Conservation (phyloP, 1,140 invertebrate genomes). For the Neelides sp. region DNA sequence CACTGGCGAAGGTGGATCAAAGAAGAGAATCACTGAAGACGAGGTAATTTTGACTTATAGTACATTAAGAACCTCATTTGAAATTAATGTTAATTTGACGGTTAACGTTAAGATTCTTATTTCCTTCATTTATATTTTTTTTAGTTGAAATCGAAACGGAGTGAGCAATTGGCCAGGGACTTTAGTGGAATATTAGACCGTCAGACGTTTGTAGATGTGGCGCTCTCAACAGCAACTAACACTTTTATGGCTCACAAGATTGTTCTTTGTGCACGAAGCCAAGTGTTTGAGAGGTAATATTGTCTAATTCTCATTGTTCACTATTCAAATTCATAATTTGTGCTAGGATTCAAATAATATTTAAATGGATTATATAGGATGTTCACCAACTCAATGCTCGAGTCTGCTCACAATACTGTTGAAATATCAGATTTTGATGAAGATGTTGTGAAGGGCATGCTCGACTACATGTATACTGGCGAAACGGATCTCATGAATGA, state of each 20-base stretch:
- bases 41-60: too few species aligned
- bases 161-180: conserved; percentile 15
- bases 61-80: too few species aligned
- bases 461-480: conserved; percentile 29
- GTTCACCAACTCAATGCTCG: conserved; percentile 20
- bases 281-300: conserved; percentile 24
- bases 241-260: conserved; percentile 28
- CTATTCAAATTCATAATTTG: too few species aligned
- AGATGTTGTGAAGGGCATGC: conserved; percentile 28
- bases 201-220: conserved; percentile 20
- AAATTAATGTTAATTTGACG: too few species aligned
- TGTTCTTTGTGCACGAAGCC: conserved; percentile 25
- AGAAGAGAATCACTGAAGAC: conserved; percentile 2
- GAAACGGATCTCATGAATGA: conserved; percentile 18
- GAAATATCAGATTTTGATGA: conserved; percentile 30
- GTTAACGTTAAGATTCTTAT: too few species aligned
- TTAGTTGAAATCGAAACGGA: conserved; percentile 4
- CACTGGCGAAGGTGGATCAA: conserved; percentile 17
- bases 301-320: too few species aligned
- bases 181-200: conserved; percentile 13
- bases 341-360: too few species aligned
- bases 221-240: conserved; percentile 8
- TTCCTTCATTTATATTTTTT: too few species aligned
- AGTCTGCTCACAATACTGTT: conserved; percentile 14
- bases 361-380: too few species aligned